Percentiles rank a stretch among this genome's conserved stretches.
These are phyloP conservation scores for Apis mellifera DNA, from an alignment of 1,140 invertebrate genomes.

Conservation along the genomic window DNA sequence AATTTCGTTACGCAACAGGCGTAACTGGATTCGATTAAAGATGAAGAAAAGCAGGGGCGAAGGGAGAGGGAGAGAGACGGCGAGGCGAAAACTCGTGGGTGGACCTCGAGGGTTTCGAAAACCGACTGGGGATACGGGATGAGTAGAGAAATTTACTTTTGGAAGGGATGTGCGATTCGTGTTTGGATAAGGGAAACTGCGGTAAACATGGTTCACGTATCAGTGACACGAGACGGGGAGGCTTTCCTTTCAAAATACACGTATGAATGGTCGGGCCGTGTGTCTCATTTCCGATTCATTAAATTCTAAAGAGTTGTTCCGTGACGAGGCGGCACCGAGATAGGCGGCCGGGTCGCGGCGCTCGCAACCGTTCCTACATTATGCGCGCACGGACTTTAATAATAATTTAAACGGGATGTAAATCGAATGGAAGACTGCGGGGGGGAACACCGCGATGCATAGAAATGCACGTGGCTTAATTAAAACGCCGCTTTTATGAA, in stretches of 20 bases:
- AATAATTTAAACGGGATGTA: slow-evolving; percentile 46
- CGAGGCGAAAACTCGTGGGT: neutral
- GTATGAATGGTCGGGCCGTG: slow-evolving; percentile 9
- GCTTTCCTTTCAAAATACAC: slow-evolving; percentile 2
- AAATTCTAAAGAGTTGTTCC: slow-evolving; percentile 43
- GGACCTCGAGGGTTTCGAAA: neutral
- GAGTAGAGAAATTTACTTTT: neutral
- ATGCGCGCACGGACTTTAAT: slow-evolving; percentile 33
- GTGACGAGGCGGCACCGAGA: neutral
- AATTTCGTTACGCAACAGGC: slow-evolving; percentile 35
- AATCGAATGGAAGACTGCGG: slow-evolving; percentile 27
- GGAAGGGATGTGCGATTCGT: neutral
- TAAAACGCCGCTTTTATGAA: slow-evolving; percentile 28
- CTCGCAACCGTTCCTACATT: slow-evolving; percentile 10
- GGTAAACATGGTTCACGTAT: neutral
- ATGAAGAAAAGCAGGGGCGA: too few relatives aligned
- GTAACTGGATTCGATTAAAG: neutral
- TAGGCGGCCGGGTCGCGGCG: neutral
- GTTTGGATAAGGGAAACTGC: neutral
- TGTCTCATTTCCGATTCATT: slow-evolving; percentile 47
- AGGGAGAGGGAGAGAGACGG: neutral
- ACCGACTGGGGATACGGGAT: neutral
- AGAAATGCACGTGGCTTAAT: slow-evolving; percentile 35
- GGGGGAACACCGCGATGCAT: neutral
- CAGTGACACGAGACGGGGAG: too few relatives aligned